Evolutionary conservation across 92 coral and sea anemone species (phyloP), one percentile per base, ranked within the genome.

Genomic region (Bergia puertoricense): DNA sequence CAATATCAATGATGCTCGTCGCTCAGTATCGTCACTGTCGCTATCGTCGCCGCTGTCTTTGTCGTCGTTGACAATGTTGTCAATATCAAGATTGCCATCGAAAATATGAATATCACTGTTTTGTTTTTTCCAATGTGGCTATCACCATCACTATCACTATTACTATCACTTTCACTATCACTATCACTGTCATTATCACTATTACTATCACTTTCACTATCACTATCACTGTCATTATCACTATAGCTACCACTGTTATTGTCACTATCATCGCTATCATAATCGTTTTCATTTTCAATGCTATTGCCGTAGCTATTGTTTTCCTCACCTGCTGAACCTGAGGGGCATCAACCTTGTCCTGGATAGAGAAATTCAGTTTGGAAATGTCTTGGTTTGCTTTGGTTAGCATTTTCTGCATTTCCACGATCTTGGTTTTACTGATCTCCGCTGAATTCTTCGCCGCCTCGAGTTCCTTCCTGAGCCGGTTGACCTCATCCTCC

Each of bases 401-500:
- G 91, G 89, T 90, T 86, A 95, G 82, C 89, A 86, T 91, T 48
- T 85, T 91, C 77, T 94, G 83, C 57, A 95, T 92, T 74, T 95
- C 96, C 44, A 88, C 92, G 22, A 95, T 92, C 71, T 89, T 91
- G 81, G 91, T 89, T 10, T 91, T 92, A 73, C 82, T 93, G 51
- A 95, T 88, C 67, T 95, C 96, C 40, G 91, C 90, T 1, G 95
- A 94, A 88, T 92, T 93, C 76, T 86, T 92, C 14, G 88, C 88
- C 5, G 98, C 94, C 82, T 93, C 96, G 1, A 83, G 82, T 54
- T 91, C 96, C 88, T 91, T 95, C 65, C 91, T 88, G 22, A 89
- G 90, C 37, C 93, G 90, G 43, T 80, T 88, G 54, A 90, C 87
- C 57, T 90, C 92, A 78, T 93, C 94, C 66, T 93, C 94, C 43